Evolutionary conservation across 35 echinoderm and acorn worm species (phyloP).

Genomic region (Patiria miniata): DNA sequence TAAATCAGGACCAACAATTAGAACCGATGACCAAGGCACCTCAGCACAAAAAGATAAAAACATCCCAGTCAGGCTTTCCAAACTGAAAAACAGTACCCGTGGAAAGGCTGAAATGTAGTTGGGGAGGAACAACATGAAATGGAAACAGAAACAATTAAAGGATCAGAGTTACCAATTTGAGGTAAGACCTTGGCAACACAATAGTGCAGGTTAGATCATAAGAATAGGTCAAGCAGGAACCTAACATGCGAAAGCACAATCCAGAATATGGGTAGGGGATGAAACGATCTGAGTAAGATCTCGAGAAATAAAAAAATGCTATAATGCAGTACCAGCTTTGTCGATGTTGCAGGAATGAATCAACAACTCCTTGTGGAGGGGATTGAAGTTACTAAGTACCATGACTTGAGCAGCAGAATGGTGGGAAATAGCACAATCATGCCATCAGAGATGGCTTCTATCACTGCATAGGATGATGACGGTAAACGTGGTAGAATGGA

Average conservation of each 20-base stretch:
- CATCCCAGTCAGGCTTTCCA: background rate
- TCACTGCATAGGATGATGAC: no score
- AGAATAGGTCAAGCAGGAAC: background rate
- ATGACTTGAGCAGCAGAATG: background rate
- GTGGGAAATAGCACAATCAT: background rate
- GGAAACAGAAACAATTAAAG: background rate
- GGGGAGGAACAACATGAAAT: background rate
- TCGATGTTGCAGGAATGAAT: background rate
- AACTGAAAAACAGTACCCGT: background rate
- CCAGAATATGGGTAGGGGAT: background rate
- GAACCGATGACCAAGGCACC: background rate
- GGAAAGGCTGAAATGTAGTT: background rate
- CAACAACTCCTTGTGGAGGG: background rate
- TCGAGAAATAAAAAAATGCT: background rate
- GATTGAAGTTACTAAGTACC: background rate
- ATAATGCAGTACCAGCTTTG: background rate
- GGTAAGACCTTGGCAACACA: background rate
- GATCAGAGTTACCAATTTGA: background rate
- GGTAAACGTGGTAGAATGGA: conserved; percentile 4
- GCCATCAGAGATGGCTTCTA: no score
- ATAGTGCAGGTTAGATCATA: background rate
- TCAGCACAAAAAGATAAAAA: background rate
- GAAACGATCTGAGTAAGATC: background rate
- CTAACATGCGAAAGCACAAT: background rate
- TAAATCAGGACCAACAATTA: background rate